phyloP scores from a whole-genome alignment of 2,888 invertebrate species.

The Xiphydria camelus region DNA sequence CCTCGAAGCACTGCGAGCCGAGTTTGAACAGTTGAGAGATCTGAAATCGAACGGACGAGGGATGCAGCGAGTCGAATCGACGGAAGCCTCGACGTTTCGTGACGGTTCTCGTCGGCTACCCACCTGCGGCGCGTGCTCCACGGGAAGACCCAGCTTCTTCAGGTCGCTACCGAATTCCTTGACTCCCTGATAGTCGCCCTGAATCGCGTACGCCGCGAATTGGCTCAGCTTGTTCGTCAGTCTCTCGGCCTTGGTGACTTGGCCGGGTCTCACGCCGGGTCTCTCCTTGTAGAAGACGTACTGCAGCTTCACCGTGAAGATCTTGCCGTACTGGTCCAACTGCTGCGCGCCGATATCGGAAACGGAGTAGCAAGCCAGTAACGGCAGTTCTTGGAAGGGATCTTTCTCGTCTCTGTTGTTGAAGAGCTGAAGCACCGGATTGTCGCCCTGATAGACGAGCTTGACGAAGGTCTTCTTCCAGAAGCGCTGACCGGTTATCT shows the following conservation, averaged over 20 bases:
- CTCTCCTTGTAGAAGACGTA: conserved; percentile 98
- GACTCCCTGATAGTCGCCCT: conserved; percentile 90
- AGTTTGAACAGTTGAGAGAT: conserved; percentile 95
- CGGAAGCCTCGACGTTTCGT: too few species aligned
- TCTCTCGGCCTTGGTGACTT: conserved; percentile 90
- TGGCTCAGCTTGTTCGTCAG: conserved; percentile 89
- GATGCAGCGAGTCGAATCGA: neutral
- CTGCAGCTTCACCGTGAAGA: conserved; percentile 96
- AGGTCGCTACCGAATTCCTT: conserved; percentile 92
- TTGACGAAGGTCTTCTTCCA: conserved; percentile 97
- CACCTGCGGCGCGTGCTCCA: conserved; percentile 96
- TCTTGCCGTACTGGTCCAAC: conserved; percentile 98
- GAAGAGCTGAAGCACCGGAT: conserved; percentile 83
- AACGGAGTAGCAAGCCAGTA: conserved; percentile 93
- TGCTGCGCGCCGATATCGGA: conserved; percentile 96
- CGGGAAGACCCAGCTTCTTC: conserved; percentile 90
- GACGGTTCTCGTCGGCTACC: too few species aligned
- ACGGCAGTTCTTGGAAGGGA: conserved; percentile 91
- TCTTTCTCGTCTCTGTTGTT: conserved; percentile 84
- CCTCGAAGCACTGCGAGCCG: conserved; percentile 86
- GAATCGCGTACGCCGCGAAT: conserved; percentile 92
- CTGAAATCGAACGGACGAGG: conserved; percentile 50
- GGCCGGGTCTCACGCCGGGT: conserved; percentile 92
- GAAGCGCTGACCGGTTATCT: conserved; percentile 90
- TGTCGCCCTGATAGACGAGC: conserved; percentile 77